Base-by-base conservation (phyloP, 2,797 vertebrate genomes). In the Discoglossus pictus region DNA sequence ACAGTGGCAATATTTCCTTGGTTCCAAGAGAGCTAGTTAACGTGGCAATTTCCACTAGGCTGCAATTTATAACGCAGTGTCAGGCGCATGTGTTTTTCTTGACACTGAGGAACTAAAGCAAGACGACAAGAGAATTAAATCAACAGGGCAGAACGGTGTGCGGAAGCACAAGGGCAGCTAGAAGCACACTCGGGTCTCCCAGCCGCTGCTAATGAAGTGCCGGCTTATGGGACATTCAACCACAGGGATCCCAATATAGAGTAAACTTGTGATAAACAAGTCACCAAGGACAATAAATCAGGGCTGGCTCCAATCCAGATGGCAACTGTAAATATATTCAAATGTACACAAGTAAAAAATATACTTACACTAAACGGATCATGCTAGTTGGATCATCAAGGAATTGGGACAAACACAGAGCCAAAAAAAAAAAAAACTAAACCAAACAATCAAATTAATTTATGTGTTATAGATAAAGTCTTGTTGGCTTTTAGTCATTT, bases 1-100 rank as follows among this genome's bases (percentile, higher is more conserved):
- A 82, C 79, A 80, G 73, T 71, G 63, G 74, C 68, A 82, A 79
- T 66, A 48, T 61, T 68, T 77, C 73, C 74, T 72, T 51, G 46
- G 56, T 78, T 77, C 74, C 74, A 76, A 78, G 76, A 31, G 59
- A 66, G 6, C 0, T 61, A 75, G 75, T 65, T 80, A 79, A 78
- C 75, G 69, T 0, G 0, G 68, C 78, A 78, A 76, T 79, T 80
- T 78, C 76, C 77, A 76, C 68, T 71, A 69, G 70, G 70, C 48
- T 73, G 59, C 73, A 69, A 78, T 80, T 72, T 77, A 53, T 65
- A 74, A 68, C 54, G 31, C 31, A 10, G 38, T 24, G 62, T 54
- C 62, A 54, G 62, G n/a, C 21, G 47, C 40, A 11, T 23, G 40
- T 65, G 51, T 47, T 43, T 34, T 53, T 9, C 38, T 43, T 35